Base-by-base conservation (phyloP, 2,797 vertebrate genomes). In the Rhabdophis nuchalis region DNA sequence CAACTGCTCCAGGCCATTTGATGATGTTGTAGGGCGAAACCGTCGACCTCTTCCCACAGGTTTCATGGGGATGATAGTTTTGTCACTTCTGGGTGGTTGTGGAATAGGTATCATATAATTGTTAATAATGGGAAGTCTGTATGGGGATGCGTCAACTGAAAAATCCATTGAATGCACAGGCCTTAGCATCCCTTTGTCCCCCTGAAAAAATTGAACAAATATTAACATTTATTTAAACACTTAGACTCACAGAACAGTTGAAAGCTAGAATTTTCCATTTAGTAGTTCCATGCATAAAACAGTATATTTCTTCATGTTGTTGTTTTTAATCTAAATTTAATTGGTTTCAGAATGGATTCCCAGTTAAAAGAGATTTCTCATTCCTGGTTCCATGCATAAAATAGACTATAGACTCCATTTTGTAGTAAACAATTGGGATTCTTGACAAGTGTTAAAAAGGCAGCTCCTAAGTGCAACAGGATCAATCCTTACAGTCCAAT, bases 101-200 rank as follows among this genome's bases (percentile, higher is more conserved):
- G 98, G 99, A 91, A 97, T 96, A 0, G 99, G 98, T 36, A 97
- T 97, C 92, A 97, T 85, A 0, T 96, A 97, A 92, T 96, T 98
- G 91, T 97, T 98, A 94, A 98, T 97, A 92, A 98, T 96, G 0
- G 99, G 98, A 89, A 99, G 98, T 29, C 97, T 97, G 93, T 98
- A 98, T 0, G 97, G 97, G 0, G 98, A 98, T 68, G 97, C 87
- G 9, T 95, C 97, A 2, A 87, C 90, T 72, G 96, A 92, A 87
- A 95, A 93, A 52, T 98, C 98, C 91, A 89, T 14, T 0, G 95
- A 92, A 36, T 93, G 97, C 93, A 95, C 64, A 41, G 95, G 94
- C 93, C 95, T 98, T 57, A 96, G 58, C 23, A 92, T 88, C 2
- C 97, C 97, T 93, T 96, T 98, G 89, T 98, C 96, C 53, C 92